phyloP scores from a whole-genome alignment of 2,113 vertebrate genomes.

The Ranitomeya variabilis region DNA sequence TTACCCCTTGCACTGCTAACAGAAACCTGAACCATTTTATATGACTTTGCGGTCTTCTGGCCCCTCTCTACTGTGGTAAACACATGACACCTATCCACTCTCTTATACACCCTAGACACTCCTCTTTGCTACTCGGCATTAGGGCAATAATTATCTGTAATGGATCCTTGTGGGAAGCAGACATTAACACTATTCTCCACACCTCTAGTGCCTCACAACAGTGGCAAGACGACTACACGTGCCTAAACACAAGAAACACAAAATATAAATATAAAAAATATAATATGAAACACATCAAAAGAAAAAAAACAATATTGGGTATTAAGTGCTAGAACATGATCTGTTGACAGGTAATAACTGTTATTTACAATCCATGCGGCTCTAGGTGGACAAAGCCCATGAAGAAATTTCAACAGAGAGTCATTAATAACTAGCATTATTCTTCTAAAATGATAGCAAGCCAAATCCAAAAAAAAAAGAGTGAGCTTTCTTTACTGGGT shows the following conservation, averaged over 20 bases:
- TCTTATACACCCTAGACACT: not conserved
- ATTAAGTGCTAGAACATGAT: constrained; percentile 30
- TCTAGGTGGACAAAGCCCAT: constrained; percentile 17
- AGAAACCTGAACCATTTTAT: no score
- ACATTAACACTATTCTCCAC: not conserved
- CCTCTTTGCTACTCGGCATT: not conserved
- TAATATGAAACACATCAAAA: not conserved
- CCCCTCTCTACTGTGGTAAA: no score
- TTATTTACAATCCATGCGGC: constrained; percentile 37
- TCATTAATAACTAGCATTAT: constrained; percentile 72
- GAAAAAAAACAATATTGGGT: not conserved
- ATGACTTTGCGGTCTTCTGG: no score
- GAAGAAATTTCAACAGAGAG: constrained; percentile 63
- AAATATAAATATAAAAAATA: not conserved
- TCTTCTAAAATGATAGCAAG: constrained; percentile 64
- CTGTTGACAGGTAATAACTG: constrained; percentile 43
- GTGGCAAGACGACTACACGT: not conserved
- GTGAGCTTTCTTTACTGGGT: constrained; percentile 67
- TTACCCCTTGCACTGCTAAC: no score
- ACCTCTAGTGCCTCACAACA: not conserved
- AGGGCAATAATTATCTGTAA: not conserved
- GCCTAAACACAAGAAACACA: not conserved
- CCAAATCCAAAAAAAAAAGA: constrained; percentile 65
- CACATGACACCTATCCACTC: no score
- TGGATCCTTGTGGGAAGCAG: not conserved